Conservation (phyloP, 2,113 vertebrate genomes). For the Osmerus mordax region DNA sequence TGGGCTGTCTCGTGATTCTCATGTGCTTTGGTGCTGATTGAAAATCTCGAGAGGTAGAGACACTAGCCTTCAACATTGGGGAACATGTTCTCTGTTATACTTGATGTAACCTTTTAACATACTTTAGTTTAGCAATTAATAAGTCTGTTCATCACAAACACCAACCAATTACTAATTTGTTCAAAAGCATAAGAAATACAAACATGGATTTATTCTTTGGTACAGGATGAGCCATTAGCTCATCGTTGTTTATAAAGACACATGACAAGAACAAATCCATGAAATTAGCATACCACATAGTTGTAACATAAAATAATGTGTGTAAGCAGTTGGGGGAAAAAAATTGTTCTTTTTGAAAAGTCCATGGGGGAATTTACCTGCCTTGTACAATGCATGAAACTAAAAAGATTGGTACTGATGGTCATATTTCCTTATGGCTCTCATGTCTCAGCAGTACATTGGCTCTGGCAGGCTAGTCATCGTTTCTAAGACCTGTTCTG, state of each 20-base stretch:
- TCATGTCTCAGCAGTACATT: constrained; percentile 40
- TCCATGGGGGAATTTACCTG: too few relatives aligned
- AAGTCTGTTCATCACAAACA: too few relatives aligned
- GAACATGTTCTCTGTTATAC: too few relatives aligned
- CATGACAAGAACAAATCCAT: not conserved
- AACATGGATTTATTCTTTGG: not conserved
- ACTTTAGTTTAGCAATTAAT: too few relatives aligned
- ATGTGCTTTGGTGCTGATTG: constrained; percentile 9
- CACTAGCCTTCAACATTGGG: too few relatives aligned
- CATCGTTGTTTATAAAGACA: not conserved
- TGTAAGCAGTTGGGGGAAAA: not conserved
- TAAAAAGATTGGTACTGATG: too few relatives aligned
- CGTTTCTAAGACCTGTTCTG: constrained; percentile 68
- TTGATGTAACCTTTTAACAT: too few relatives aligned
- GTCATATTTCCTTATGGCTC: not conserved
- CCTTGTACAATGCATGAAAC: too few relatives aligned
- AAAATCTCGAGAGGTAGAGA: not conserved
- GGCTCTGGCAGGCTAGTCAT: constrained; percentile 50
- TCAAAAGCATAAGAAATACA: not conserved
- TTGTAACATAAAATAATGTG: not conserved
- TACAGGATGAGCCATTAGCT: not conserved
- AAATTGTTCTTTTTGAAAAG: not conserved
- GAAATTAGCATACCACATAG: not conserved
- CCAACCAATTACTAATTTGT: too few relatives aligned
- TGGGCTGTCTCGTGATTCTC: constrained; percentile 14